A percentile compares a stretch with the other conserved stretches of the same genome.
phyloP scores from a whole-genome alignment of 2,888 invertebrate species.

The Himalopsyche anomala region DNA sequence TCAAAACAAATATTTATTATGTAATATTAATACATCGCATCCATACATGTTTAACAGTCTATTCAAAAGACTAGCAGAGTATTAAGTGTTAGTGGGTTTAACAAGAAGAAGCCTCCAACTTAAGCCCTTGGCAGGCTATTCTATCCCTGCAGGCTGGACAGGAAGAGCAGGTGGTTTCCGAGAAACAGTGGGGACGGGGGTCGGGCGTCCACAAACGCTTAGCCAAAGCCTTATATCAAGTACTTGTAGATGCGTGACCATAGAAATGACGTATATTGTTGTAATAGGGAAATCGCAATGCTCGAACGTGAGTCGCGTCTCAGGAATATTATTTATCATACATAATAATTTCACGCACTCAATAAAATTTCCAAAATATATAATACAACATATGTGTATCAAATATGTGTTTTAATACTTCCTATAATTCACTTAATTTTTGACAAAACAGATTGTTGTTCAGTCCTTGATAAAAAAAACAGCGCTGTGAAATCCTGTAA shows the following conservation, averaged over 20 bases:
- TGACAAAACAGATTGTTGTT: too few species aligned
- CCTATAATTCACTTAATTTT: too few species aligned
- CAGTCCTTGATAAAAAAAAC: too few species aligned
- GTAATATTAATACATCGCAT: neutral
- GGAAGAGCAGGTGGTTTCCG: conserved; percentile 38
- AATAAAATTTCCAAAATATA: too few species aligned
- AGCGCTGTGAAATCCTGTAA: too few species aligned
- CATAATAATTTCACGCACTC: too few species aligned
- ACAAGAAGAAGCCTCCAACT: conserved; percentile 34
- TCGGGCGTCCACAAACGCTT: conserved; percentile 36
- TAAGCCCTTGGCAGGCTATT: conserved; percentile 42
- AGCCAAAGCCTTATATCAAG: conserved; percentile 37
- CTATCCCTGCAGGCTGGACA: conserved; percentile 42
- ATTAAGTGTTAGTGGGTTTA: conserved; percentile 42
- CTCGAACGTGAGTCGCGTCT: neutral
- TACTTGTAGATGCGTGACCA: conserved; percentile 38
- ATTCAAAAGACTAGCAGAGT: conserved; percentile 36
- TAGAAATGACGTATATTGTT: conserved; percentile 34
- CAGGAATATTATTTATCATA: too few species aligned
- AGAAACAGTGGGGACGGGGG: conserved; percentile 1
- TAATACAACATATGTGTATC: too few species aligned
- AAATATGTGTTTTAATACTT: too few species aligned
- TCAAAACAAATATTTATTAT: neutral
- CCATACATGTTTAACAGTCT: conserved; percentile 34
- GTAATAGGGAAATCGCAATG: conserved; percentile 31